Evolutionary conservation across 1,140 invertebrate genomes (phyloP).

Genomic region (Sweltsa coloradensis): DNA sequence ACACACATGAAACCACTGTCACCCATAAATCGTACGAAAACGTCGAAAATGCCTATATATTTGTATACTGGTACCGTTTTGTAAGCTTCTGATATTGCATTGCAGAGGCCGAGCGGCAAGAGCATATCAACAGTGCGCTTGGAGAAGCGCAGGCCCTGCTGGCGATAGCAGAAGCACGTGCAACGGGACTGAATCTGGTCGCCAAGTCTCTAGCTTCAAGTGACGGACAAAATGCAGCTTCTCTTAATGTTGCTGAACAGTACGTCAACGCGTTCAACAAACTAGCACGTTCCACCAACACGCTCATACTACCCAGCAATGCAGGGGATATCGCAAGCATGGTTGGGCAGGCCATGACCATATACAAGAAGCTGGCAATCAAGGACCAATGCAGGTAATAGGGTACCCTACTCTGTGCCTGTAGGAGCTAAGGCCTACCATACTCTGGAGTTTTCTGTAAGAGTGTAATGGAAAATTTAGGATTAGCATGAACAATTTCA

Average conservation of each 20-base stretch:
- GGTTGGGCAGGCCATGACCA: constrained; percentile 82
- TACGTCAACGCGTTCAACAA: constrained; percentile 90
- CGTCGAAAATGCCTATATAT: no score
- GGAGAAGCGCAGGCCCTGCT: constrained; percentile 82
- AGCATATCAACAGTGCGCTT: constrained; percentile 75
- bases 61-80: no score
- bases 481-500: no score
- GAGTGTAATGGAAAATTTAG: no score
- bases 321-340: constrained; percentile 71
- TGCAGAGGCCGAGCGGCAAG: constrained; percentile 71
- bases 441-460: no score
- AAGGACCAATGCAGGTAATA: no score
- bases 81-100: no score
- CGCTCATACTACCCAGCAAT: constrained; percentile 86
- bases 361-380: no score
- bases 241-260: constrained; percentile 85
- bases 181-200: constrained; percentile 62
- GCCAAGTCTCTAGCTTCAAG: constrained; percentile 47
- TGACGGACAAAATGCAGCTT: constrained; percentile 76
- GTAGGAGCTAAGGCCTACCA: no score
- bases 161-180: constrained; percentile 71
- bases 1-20: no score
- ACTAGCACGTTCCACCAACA: constrained; percentile 87
- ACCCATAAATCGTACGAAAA: no score
- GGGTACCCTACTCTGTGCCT: no score